Percentiles rank a stretch among this genome's conserved stretches.
Evolutionary conservation across 2,888 invertebrate species (phyloP).

Genomic region (Pyrocoelia pectoralis): DNA sequence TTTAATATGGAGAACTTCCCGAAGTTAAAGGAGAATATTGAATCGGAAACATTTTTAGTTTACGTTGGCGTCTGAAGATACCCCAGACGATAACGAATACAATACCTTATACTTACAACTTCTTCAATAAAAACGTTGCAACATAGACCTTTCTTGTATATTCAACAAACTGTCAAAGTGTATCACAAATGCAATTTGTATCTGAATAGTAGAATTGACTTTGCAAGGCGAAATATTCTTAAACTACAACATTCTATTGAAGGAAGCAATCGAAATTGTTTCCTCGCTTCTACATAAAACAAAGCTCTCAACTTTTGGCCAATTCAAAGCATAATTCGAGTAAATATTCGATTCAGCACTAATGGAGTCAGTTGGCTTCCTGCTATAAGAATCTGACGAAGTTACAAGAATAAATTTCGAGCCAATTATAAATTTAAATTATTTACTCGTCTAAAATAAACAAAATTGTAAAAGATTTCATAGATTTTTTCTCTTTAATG

Average conservation of each 20-base stretch:
- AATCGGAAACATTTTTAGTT: neutral
- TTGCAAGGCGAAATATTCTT: conserved; percentile 52
- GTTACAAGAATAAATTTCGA: too few species aligned
- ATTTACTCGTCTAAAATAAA: too few species aligned
- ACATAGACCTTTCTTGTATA: conserved; percentile 26
- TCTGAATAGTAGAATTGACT: conserved; percentile 52
- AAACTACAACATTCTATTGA: conserved; percentile 53
- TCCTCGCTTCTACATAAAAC: conserved; percentile 48
- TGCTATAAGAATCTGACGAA: too few species aligned
- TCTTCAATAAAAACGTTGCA: conserved; percentile 28
- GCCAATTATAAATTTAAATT: too few species aligned
- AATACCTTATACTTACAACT: conserved; percentile 4
- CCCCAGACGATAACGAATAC: conserved; percentile 5
- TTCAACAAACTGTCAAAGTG: conserved; percentile 52
- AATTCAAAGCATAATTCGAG: conserved; percentile 48
- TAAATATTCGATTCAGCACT: conserved; percentile 46
- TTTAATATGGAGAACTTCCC: neutral
- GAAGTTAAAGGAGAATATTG: neutral
- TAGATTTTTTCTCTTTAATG: neutral
- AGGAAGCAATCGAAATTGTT: conserved; percentile 52
- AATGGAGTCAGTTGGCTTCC: too few species aligned
- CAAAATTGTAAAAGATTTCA: too few species aligned
- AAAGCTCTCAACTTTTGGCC: conserved; percentile 48
- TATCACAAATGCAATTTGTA: conserved; percentile 56
- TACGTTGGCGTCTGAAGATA: neutral